Conservation (phyloP, 1,140 invertebrate species). For the Mactra quadrangularis region DNA sequence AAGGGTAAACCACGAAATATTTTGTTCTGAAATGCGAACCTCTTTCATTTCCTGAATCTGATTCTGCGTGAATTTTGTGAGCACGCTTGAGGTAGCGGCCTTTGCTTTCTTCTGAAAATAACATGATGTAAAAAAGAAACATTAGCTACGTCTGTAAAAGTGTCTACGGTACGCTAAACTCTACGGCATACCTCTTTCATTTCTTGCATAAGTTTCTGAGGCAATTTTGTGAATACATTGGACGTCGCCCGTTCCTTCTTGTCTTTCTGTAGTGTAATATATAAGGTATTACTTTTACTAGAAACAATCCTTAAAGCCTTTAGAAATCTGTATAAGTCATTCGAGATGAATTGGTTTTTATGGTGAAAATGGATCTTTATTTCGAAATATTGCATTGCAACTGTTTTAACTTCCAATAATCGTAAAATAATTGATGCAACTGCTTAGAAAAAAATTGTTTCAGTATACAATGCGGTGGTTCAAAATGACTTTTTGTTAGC, state of each 20-base stretch:
- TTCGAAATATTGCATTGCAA: too few species aligned
- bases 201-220: conserved; percentile 86
- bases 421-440: too few species aligned
- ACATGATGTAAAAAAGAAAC: conserved; percentile 62
- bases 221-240: conserved; percentile 82
- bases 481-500: too few species aligned
- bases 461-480: too few species aligned
- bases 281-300: neutral
- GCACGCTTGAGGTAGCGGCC: conserved; percentile 82
- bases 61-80: conserved; percentile 82
- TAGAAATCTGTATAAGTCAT: neutral
- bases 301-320: neutral
- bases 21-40: conserved; percentile 74
- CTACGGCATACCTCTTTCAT: conserved; percentile 89
- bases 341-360: neutral
- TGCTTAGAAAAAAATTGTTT: too few species aligned
- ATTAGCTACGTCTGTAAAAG: conserved; percentile 60
- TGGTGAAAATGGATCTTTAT: too few species aligned
- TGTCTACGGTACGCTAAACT: conserved; percentile 8
- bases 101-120: conserved; percentile 80
- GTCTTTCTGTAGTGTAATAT: conserved; percentile 57
- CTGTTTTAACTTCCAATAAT: too few species aligned
- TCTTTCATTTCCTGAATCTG: conserved; percentile 92
- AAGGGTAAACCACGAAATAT: conserved; percentile 56
- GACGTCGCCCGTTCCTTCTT: conserved; percentile 81